Evolutionary conservation across 2,888 invertebrate species (phyloP).

Genomic region (Agrochola lychnidis): DNA sequence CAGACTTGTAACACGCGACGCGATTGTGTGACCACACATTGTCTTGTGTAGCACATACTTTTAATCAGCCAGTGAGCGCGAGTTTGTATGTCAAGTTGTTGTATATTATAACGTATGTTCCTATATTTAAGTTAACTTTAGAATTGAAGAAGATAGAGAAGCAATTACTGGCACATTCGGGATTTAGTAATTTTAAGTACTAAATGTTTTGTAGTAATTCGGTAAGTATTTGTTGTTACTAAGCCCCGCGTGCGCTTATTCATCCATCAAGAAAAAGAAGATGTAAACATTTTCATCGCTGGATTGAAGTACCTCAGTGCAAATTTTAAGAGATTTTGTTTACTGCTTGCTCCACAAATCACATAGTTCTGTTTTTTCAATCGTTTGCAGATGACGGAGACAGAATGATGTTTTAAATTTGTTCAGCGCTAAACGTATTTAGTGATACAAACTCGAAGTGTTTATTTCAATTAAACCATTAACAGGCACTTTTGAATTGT

Average conservation of each 20-base stretch:
- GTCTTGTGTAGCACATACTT: neutral
- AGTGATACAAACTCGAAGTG: too few species aligned
- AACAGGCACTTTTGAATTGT: too few species aligned
- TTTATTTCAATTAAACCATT: too few species aligned
- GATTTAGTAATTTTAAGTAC: conserved; percentile 86
- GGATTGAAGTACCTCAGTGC: neutral
- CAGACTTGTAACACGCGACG: conserved; percentile 25
- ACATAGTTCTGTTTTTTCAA: neutral
- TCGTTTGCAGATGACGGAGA: neutral
- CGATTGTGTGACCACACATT: neutral
- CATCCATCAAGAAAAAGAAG: conserved; percentile 20
- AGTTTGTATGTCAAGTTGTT: neutral
- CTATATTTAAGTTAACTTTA: neutral
- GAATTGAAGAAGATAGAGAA: conserved; percentile 42
- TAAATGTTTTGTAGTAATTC: conserved; percentile 76
- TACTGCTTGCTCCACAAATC: neutral
- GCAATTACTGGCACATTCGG: conserved; percentile 59
- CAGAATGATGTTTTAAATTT: neutral
- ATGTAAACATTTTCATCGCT: neutral
- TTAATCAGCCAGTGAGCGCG: neutral
- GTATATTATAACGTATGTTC: neutral
- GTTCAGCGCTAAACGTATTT: neutral
- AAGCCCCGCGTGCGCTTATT: conserved; percentile 66
- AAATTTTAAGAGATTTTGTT: neutral
- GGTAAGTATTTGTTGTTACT: conserved; percentile 79